Conservation (phyloP, 1,140 invertebrate genomes). For the Lepeophtheirus salmonis region DNA sequence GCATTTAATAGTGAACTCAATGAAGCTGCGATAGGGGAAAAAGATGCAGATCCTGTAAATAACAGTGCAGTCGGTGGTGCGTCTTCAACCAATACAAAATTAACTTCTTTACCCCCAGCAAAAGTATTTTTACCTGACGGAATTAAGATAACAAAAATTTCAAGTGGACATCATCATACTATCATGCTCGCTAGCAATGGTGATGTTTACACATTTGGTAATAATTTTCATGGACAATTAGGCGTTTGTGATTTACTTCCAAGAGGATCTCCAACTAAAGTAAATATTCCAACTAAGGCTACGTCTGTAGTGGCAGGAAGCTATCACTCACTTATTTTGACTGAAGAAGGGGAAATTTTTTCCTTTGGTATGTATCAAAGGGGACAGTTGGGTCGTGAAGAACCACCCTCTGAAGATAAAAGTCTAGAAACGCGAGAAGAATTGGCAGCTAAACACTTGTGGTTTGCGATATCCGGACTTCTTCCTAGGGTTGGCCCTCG, state of each 20-base stretch:
- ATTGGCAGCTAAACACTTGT: slow-evolving; percentile 31
- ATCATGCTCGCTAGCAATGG: slow-evolving; percentile 39
- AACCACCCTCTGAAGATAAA: slow-evolving; percentile 23
- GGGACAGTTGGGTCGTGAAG: slow-evolving; percentile 60
- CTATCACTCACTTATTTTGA: slow-evolving; percentile 81
- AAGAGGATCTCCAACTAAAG: slow-evolving; percentile 50
- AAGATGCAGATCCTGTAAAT: background rate
- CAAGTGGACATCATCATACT: slow-evolving; percentile 77
- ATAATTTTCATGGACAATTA: slow-evolving; percentile 81
- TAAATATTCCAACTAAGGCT: slow-evolving; percentile 35
- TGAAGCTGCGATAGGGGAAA: slow-evolving; percentile 11
- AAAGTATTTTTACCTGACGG: slow-evolving; percentile 39
- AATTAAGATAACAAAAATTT: slow-evolving; percentile 37
- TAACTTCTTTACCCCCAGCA: slow-evolving; percentile 57
- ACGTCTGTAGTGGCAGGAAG: slow-evolving; percentile 69
- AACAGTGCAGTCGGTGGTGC: background rate
- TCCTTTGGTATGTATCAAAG: slow-evolving; percentile 85
- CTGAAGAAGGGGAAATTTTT: slow-evolving; percentile 69
- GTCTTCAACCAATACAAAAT: background rate
- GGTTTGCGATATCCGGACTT: slow-evolving; percentile 59
- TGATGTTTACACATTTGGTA: slow-evolving; percentile 61
- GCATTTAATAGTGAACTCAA: background rate
- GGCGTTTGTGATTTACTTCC: slow-evolving; percentile 62
- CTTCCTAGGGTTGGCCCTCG: slow-evolving; percentile 56
- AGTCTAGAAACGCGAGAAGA: slow-evolving; percentile 9